phyloP scores from a whole-genome alignment of 2,113 vertebrate species.

The Bubalus kerabau region DNA sequence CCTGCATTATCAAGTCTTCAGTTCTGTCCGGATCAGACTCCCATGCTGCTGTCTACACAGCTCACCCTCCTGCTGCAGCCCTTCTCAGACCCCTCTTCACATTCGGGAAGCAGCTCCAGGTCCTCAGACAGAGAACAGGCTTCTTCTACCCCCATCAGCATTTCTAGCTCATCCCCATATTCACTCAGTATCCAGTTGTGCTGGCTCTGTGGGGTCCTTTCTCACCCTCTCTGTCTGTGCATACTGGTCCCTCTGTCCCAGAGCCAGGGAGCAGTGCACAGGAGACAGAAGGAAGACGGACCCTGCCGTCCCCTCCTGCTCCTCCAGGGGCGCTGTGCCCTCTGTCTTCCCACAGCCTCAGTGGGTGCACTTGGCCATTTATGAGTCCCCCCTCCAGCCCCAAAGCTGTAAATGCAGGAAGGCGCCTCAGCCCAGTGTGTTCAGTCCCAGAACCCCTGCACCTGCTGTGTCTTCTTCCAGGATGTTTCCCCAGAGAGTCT shows the following conservation, averaged over 20 bases:
- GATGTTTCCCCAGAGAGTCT: neutral
- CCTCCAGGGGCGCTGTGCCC: fast-evolving
- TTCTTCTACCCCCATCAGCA: fast-evolving
- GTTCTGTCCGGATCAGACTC: neutral
- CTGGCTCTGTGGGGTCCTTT: neutral
- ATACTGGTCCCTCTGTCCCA: fast-evolving
- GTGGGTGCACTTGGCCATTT: fast-evolving
- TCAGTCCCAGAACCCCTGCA: neutral
- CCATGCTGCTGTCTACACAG: fast-evolving
- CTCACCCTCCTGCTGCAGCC: fast-evolving
- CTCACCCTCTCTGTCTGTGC: fast-evolving
- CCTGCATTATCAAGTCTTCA: fast-evolving
- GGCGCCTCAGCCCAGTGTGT: fast-evolving
- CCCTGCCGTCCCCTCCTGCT: neutral
- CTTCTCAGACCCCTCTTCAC: fast-evolving
- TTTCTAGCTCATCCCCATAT: too few relatives aligned
- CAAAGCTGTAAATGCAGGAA: fast-evolving
- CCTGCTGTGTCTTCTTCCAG: neutral
- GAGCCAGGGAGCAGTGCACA: too few relatives aligned
- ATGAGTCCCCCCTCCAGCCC: fast-evolving
- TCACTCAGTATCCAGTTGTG: fast-evolving
- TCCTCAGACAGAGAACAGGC: neutral
- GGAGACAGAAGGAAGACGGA: too few relatives aligned
- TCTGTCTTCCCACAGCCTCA: neutral
- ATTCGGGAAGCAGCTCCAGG: fast-evolving